Conservation (phyloP, 2,888 invertebrate genomes). For the Latrodectus elegans region DNA sequence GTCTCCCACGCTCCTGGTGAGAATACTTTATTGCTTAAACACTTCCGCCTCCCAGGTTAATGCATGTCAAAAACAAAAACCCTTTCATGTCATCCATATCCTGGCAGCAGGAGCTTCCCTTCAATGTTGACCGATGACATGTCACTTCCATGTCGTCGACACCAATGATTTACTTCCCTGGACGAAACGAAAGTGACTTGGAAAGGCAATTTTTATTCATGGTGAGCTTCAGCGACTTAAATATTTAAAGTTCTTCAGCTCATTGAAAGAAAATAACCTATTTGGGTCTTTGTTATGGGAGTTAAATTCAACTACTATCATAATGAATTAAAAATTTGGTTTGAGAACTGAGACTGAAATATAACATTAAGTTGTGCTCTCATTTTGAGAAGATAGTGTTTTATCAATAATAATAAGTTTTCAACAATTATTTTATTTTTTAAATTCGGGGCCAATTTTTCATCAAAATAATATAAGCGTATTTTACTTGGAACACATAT, state of each 20-base stretch:
- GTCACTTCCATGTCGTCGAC: constrained; percentile 40
- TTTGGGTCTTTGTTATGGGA: too few species aligned
- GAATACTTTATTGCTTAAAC: constrained; percentile 42
- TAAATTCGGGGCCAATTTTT: too few species aligned
- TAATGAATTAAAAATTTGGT: too few species aligned
- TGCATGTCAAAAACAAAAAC: constrained; percentile 50
- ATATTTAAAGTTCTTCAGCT: neutral
- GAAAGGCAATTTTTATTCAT: constrained; percentile 45
- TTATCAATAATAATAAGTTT: too few species aligned
- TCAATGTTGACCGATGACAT: constrained; percentile 52
- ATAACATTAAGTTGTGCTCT: too few species aligned
- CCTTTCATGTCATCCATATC: constrained; percentile 38
- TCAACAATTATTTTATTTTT: too few species aligned
- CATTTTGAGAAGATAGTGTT: too few species aligned
- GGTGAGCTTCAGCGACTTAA: neutral
- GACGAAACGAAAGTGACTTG: neutral
- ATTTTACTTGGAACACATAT: too few species aligned
- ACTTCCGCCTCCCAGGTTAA: constrained; percentile 33
- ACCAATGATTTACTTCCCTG: constrained; percentile 46
- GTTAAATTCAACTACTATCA: too few species aligned
- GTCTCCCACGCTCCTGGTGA: neutral
- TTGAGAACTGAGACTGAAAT: too few species aligned
- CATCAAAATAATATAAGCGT: too few species aligned
- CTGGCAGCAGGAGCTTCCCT: constrained; percentile 19
- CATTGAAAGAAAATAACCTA: too few species aligned